A percentile compares a stretch with the other conserved stretches of the same genome.
These are phyloP conservation scores for Mesorhabditis spiculigera DNA, from an alignment of 2,888 invertebrate species.

Conservation along the genomic window DNA sequence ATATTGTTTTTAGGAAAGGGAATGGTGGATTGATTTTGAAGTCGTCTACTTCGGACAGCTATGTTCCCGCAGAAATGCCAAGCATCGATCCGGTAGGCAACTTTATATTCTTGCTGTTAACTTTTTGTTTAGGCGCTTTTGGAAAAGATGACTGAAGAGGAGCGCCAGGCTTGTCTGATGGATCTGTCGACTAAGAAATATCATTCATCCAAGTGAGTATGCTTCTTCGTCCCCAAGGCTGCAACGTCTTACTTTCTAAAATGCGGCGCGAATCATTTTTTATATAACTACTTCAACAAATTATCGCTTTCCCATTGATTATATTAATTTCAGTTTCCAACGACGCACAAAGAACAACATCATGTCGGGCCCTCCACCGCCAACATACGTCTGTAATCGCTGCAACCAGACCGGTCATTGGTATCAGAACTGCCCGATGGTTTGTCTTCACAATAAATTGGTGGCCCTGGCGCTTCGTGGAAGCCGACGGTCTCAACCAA, in stretches of 20 bases:
- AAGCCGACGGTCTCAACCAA: too few species aligned
- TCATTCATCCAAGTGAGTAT: slow-evolving; percentile 87
- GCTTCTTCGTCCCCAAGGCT: too few species aligned
- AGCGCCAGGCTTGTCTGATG: slow-evolving; percentile 96
- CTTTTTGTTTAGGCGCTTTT: slow-evolving; percentile 41
- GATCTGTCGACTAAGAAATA: slow-evolving; percentile 92
- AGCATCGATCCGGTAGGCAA: slow-evolving; percentile 31
- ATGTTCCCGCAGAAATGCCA: slow-evolving; percentile 13
- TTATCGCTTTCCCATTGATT: too few species aligned
- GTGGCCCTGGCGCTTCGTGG: too few species aligned
- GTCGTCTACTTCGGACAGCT: slow-evolving; percentile 17
- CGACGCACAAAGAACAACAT: slow-evolving; percentile 78
- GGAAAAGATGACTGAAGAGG: slow-evolving; percentile 88
- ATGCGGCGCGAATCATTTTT: neutral
- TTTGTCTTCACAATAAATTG: slow-evolving; percentile 19
- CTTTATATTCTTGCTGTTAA: neutral
- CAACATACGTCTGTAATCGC: slow-evolving; percentile 87
- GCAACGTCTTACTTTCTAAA: neutral
- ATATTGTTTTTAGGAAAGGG: slow-evolving; percentile 23
- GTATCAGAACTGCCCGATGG: slow-evolving; percentile 86
- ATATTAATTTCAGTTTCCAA: slow-evolving; percentile 72
- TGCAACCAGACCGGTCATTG: slow-evolving; percentile 93
- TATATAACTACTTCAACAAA: neutral
- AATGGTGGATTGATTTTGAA: slow-evolving; percentile 35
- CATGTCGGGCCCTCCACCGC: slow-evolving; percentile 83